These are phyloP conservation scores for Leptinotarsa undecemlineata DNA, from an alignment of 1,140 invertebrate species.

Conservation along the genomic window DNA sequence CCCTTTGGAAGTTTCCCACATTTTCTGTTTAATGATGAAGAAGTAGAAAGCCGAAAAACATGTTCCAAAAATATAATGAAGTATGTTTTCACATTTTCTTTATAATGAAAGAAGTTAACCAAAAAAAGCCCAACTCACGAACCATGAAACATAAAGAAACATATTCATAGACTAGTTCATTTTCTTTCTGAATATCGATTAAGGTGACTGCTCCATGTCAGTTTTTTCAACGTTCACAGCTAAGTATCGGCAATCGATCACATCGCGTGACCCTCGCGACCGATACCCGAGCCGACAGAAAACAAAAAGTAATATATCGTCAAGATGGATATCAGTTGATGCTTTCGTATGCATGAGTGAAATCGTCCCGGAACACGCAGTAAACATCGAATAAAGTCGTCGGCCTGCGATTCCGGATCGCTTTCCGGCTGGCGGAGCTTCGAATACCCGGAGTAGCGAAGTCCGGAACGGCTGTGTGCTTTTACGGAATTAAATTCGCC, in stretches of 20 bases:
- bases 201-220: too few relatives aligned
- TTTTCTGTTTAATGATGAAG: too few relatives aligned
- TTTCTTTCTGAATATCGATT: too few relatives aligned
- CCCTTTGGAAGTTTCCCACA: too few relatives aligned
- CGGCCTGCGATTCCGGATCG: constrained; percentile 32
- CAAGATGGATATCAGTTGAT: constrained; percentile 32
- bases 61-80: too few relatives aligned
- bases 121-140: too few relatives aligned
- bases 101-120: too few relatives aligned
- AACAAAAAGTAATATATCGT: constrained; percentile 9
- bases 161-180: too few relatives aligned
- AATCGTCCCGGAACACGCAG: constrained; percentile 33
- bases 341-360: constrained; percentile 41
- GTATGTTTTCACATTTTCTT: too few relatives aligned
- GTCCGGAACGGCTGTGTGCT: constrained; percentile 14
- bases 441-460: constrained; percentile 10
- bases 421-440: constrained; percentile 27
- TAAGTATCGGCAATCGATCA: neutral
- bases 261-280: neutral
- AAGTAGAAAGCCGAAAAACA: too few relatives aligned
- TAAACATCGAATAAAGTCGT: constrained; percentile 41
- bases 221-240: too few relatives aligned
- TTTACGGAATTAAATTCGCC: constrained; percentile 23
- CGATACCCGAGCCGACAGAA: constrained; percentile 8
- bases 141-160: too few relatives aligned